Conservation (phyloP, 1,140 invertebrate genomes). For the Drosophila tsacasi region DNA sequence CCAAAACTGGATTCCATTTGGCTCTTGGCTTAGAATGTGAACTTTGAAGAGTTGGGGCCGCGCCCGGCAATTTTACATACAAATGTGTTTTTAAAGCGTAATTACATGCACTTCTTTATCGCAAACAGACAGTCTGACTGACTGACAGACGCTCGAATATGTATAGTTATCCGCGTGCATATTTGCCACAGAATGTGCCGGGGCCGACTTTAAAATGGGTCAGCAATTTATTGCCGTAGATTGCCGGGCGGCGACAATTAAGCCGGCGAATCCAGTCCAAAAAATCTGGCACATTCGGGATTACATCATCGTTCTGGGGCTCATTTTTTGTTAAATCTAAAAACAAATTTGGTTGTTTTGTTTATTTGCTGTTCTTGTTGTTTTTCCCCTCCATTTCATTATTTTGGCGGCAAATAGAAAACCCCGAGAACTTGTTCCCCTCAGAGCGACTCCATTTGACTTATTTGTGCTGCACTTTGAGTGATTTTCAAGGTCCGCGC, state of each 20-base stretch:
- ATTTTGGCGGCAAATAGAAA: constrained; percentile 48
- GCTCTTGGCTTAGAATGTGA: constrained; percentile 74
- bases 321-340: constrained; percentile 13
- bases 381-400: constrained; percentile 1
- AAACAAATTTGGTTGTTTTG: constrained; percentile 49
- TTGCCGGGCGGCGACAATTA: constrained; percentile 66
- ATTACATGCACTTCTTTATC: constrained; percentile 80
- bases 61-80: constrained; percentile 59
- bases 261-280: constrained; percentile 67
- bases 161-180: constrained; percentile 30
- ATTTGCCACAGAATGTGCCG: constrained; percentile 53
- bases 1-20: constrained; percentile 77
- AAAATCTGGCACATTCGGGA: constrained; percentile 73
- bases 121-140: constrained; percentile 24
- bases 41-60: constrained; percentile 46
- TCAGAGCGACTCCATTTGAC: constrained; percentile 25
- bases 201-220: constrained; percentile 72
- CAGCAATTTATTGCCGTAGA: constrained; percentile 77
- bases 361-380: constrained; percentile 14
- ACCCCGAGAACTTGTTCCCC: constrained; percentile 56
- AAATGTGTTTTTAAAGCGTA: constrained; percentile 74
- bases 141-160: constrained; percentile 10
- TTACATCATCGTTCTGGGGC: constrained; percentile 66
- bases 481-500: constrained; percentile 49
- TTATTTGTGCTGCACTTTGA: constrained; percentile 66